Percentiles rank a stretch among this genome's conserved stretches.
These are phyloP conservation scores for Quadroppia sp. DNA, from an alignment of 2,888 invertebrate genomes.

Conservation along the genomic window DNA sequence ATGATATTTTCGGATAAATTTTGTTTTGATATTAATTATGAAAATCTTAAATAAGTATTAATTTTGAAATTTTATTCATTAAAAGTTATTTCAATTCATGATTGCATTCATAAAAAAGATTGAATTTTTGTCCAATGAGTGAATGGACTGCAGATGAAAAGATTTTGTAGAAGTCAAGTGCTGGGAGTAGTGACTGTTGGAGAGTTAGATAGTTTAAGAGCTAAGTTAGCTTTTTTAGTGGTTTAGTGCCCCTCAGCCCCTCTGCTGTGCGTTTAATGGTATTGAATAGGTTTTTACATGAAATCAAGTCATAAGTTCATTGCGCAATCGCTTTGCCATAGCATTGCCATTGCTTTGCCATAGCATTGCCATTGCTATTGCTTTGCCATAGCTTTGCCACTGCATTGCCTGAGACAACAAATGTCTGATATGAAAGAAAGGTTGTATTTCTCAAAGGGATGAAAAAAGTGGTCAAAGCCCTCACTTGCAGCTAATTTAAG, in stretches of 20 bases:
- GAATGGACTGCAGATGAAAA: too few relatives aligned
- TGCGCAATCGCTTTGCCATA: constrained; percentile 17
- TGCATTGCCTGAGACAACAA: not conserved
- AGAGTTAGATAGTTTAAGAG: constrained; percentile 8
- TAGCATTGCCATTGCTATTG: constrained; percentile 29
- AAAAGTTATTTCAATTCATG: too few relatives aligned
- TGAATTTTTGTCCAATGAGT: too few relatives aligned
- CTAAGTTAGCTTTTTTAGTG: constrained; percentile 17
- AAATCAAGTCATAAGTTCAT: constrained; percentile 28
- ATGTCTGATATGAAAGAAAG: constrained; percentile 7
- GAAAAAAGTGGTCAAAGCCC: constrained; percentile 36
- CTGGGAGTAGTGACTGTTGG: not conserved
- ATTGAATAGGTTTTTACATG: constrained; percentile 20
- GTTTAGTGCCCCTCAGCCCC: constrained; percentile 16
- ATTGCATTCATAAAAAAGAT: too few relatives aligned
- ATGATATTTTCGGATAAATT: too few relatives aligned
- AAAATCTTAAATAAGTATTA: too few relatives aligned
- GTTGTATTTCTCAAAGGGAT: constrained; percentile 34
- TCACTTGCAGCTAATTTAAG: constrained; percentile 30
- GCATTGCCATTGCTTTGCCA: too few relatives aligned
- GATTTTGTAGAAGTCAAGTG: not conserved
- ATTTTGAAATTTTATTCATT: too few relatives aligned
- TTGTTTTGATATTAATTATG: too few relatives aligned
- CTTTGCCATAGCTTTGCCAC: not conserved
- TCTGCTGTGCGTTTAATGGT: constrained; percentile 23